Conservation (phyloP, 2,888 invertebrate genomes). For the Eilema griseolum region DNA sequence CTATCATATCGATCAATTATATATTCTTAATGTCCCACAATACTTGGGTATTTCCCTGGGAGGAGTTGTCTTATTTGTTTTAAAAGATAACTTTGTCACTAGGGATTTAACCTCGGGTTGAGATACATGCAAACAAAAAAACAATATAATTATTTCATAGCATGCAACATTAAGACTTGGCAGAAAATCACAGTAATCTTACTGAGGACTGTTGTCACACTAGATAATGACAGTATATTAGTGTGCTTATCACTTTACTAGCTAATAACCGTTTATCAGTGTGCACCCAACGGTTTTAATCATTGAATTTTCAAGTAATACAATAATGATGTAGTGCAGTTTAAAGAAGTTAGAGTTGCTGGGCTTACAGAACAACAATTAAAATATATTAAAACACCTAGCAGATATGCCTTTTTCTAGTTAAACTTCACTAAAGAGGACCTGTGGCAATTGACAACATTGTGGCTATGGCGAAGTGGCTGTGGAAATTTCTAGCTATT, state of each 20-base stretch:
- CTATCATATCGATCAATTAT: too few relatives aligned
- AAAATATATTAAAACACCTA: too few relatives aligned
- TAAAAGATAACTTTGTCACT: neutral
- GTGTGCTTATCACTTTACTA: slow-evolving; percentile 11
- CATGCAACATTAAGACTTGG: neutral
- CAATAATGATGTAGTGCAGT: neutral
- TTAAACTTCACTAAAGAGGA: neutral
- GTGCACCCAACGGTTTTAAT: slow-evolving; percentile 51
- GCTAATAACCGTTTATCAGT: slow-evolving; percentile 41
- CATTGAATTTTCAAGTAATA: slow-evolving; percentile 40
- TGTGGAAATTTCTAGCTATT: too few relatives aligned
- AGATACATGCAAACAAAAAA: neutral
- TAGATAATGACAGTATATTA: slow-evolving; percentile 1
- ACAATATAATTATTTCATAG: neutral
- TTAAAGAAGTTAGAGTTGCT: neutral
- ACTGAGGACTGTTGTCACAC: neutral
- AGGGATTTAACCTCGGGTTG: neutral
- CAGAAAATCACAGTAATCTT: neutral
- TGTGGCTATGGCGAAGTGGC: too few relatives aligned
- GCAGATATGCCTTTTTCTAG: neutral
- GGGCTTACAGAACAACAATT: neutral
- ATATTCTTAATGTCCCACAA: too few relatives aligned
- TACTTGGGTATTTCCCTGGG: neutral
- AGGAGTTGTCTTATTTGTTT: neutral
- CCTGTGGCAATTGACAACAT: too few relatives aligned